These are phyloP conservation scores for Ptychadena robeensis DNA, from an alignment of 2,797 vertebrate genomes.

Conservation along the genomic window DNA sequence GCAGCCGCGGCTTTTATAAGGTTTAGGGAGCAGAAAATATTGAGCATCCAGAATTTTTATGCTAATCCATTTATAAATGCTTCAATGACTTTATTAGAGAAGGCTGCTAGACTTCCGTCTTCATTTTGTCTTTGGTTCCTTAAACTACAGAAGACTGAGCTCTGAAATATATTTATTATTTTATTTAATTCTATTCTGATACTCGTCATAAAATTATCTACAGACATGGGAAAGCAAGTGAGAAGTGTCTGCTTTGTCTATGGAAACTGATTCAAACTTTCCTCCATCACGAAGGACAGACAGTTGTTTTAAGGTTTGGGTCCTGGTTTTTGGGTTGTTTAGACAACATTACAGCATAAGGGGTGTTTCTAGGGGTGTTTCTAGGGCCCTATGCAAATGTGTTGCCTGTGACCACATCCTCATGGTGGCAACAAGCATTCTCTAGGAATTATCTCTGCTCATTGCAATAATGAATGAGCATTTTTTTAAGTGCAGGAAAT, in stretches of 20 bases:
- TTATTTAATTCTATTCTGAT: neutral
- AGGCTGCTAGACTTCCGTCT: slow-evolving; percentile 39
- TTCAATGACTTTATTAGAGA: slow-evolving; percentile 22
- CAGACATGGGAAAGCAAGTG: neutral
- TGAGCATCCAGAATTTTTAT: slow-evolving; percentile 33
- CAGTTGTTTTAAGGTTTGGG: too few relatives aligned
- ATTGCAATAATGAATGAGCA: too few relatives aligned
- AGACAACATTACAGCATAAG: too few relatives aligned
- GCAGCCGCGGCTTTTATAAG: slow-evolving; percentile 45
- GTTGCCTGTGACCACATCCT: too few relatives aligned
- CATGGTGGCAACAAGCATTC: too few relatives aligned
- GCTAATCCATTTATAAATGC: slow-evolving; percentile 41
- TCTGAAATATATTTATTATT: neutral
- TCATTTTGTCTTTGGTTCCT: slow-evolving; percentile 28
- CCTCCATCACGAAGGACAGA: too few relatives aligned
- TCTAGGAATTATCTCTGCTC: too few relatives aligned
- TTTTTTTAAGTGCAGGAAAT: too few relatives aligned
- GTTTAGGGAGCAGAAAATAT: slow-evolving; percentile 53
- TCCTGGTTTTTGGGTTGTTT: too few relatives aligned
- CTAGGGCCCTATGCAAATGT: too few relatives aligned
- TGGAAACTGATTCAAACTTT: neutral
- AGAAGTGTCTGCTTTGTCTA: neutral
- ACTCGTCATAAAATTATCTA: neutral
- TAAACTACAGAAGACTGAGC: slow-evolving; percentile 27
- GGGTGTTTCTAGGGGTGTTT: too few relatives aligned